Conservation (phyloP, 2,113 vertebrate species). For the Cettia cetti region DNA sequence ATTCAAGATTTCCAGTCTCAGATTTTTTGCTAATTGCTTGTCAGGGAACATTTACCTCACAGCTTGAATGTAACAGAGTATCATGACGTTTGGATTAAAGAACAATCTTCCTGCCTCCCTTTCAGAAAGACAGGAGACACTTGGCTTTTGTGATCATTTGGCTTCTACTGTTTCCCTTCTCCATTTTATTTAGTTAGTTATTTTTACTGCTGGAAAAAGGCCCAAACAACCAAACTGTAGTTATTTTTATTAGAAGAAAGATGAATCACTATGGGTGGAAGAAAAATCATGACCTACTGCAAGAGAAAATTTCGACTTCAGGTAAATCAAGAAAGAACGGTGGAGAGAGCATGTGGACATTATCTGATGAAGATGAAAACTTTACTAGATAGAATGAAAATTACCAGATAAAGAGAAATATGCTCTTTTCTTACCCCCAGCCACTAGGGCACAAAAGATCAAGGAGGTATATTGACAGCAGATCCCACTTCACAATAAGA, state of each 20-base stretch:
- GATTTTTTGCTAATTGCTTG: constrained; percentile 51
- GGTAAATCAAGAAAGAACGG: not conserved
- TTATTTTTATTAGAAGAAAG: not conserved
- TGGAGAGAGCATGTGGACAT: not conserved
- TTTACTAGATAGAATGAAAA: not conserved
- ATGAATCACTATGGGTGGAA: not conserved
- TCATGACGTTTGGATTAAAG: not conserved
- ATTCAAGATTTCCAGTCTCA: not conserved
- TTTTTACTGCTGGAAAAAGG: not conserved
- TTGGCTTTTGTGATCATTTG: not conserved
- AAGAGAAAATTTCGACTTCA: not conserved
- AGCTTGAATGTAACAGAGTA: constrained; percentile 1
- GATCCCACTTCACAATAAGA: not conserved
- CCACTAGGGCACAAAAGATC: not conserved
- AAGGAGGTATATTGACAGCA: not conserved
- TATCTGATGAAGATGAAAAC: not conserved
- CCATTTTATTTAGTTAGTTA: not conserved
- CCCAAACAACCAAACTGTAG: too few species aligned
- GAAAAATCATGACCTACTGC: not conserved
- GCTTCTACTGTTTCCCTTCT: not conserved
- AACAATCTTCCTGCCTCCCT: not conserved
- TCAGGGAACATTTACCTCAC: constrained; percentile 32
- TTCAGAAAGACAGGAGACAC: not conserved
- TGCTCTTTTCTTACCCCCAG: rapidly evolving
- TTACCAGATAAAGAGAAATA: not conserved